Base-by-base conservation (phyloP, 2,888 invertebrate species). In the Dilophus febrilis region DNA sequence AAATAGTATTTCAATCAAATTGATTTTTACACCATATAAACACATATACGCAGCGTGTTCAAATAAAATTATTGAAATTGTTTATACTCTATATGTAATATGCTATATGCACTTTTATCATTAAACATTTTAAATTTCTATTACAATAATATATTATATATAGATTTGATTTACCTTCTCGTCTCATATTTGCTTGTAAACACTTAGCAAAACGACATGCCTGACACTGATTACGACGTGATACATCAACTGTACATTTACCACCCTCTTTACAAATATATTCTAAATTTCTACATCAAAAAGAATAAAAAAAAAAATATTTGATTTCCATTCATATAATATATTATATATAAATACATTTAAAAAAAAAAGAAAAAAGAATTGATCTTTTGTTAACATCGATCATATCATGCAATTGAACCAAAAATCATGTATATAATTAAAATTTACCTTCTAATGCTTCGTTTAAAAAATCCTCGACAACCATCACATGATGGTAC, bases 141-240 rank as follows among this genome's bases (percentile, higher is more conserved):
- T 32, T 14, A 10, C 32, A 32, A 8, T 5, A 10, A 14, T 16
- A 32, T 16, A 13, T 16, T 14, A 16, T 17, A 22, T 13, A 13
- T 18, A 34, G 3, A 31, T 36, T 33, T 31, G 38, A 59, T 74
- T 72, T 64, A 91, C 91, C 91, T 60, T 91, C 90, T 60, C 80
- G 75, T 61, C 90, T 87, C 91, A 92, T 92, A 59, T 87, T 88
- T 49, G 87, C 88, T 49, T 77, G 73, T 14, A 91, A 70, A 59
- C 91, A 92, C 58, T 91, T 91, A 43, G 80, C 74, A 63, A 92
- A 90, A 35, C 92, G 72, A 57, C 94, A 92, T 0, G 91, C 84
- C 59, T 92, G 92, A 56, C 94, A 94, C 60, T 92, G 92, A 64
- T 94, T 94, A 37, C 92, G 66, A 37, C 91, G 68, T 0, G 85